Percentiles rank a stretch among this genome's conserved stretches.
Conservation (phyloP, 2,888 invertebrate genomes). For the Lasioglossum leucozonium region DNA sequence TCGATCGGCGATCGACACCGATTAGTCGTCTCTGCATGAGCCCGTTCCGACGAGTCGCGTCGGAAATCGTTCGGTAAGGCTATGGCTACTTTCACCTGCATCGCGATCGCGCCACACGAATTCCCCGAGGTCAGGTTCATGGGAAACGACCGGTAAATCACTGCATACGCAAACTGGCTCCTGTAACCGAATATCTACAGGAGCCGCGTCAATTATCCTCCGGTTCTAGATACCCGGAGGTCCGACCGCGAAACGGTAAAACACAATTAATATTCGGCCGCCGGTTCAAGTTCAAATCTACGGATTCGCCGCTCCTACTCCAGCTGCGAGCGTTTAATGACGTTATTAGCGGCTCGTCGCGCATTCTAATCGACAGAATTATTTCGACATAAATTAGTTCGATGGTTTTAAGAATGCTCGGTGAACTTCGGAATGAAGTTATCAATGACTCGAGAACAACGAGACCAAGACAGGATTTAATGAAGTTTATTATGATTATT, state of each 20-base stretch:
- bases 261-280: not conserved
- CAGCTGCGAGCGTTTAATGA: not conserved
- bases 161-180: slow-evolving; percentile 4
- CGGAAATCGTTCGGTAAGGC: slow-evolving; percentile 45
- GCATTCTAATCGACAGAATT: not conserved
- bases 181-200: not conserved
- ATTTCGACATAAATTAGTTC: not conserved
- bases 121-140: slow-evolving; percentile 66
- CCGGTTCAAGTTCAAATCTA: not conserved
- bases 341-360: not conserved
- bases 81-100: slow-evolving; percentile 55
- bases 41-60: slow-evolving; percentile 3
- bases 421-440: too few species aligned
- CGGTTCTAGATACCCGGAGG: not conserved
- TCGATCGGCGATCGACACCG: slow-evolving; percentile 31
- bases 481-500: too few species aligned
- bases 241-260: not conserved
- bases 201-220: not conserved
- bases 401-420: not conserved
- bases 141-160: slow-evolving; percentile 38
- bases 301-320: not conserved
- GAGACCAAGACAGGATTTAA: too few species aligned
- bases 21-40: slow-evolving; percentile 16
- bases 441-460: too few species aligned
- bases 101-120: slow-evolving; percentile 43